These are phyloP conservation scores for Herminia tarsipennalis DNA, from an alignment of 2,888 invertebrate species.

Conservation along the genomic window DNA sequence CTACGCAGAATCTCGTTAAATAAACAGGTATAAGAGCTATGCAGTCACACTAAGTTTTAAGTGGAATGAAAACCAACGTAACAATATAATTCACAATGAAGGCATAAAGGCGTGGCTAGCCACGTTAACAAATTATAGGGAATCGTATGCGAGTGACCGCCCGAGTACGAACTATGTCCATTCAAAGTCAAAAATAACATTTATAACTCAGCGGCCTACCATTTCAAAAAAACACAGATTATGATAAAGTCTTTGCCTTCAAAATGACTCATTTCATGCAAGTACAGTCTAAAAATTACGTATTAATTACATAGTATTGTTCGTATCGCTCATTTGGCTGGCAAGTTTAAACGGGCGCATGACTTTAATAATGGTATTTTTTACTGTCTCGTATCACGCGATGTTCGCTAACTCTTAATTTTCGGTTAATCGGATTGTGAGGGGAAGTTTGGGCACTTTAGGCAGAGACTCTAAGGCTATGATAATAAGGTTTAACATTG, in stretches of 20 bases:
- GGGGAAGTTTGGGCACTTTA: no score
- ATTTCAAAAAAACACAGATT: not conserved
- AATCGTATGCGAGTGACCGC: no score
- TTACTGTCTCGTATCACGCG: slow-evolving; percentile 50
- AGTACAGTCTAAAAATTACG: slow-evolving; percentile 43
- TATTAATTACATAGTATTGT: slow-evolving; percentile 53
- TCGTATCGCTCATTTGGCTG: slow-evolving; percentile 50
- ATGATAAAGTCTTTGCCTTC: not conserved
- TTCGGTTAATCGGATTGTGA: slow-evolving; percentile 13
- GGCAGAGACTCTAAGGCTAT: no score
- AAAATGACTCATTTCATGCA: slow-evolving; percentile 33
- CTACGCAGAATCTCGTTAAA: no score
- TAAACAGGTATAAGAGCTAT: no score
- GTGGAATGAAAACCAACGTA: no score
- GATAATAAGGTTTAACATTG: no score
- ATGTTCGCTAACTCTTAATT: slow-evolving; percentile 45
- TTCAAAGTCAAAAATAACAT: not conserved
- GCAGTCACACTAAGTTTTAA: no score
- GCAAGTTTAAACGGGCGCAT: slow-evolving; percentile 53
- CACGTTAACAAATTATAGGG: no score
- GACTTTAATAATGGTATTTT: slow-evolving; percentile 44
- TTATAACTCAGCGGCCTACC: not conserved
- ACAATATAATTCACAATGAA: no score
- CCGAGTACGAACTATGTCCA: no score
- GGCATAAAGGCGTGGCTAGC: no score